These are phyloP conservation scores for Creontiades dilutus DNA, from an alignment of 2,888 invertebrate species.

Conservation along the genomic window DNA sequence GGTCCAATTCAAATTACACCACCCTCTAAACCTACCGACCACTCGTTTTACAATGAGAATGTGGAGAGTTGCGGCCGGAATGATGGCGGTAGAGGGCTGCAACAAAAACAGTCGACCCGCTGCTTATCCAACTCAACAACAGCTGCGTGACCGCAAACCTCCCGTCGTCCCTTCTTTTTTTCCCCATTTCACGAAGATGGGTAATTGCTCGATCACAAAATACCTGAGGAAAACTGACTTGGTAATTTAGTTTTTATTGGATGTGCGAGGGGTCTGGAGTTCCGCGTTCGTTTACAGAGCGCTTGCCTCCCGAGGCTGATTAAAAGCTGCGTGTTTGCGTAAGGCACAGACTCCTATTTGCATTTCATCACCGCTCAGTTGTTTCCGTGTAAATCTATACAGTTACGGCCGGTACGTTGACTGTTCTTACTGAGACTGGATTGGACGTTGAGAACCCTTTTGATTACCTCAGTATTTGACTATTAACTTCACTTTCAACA, in stretches of 20 bases:
- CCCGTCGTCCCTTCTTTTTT: neutral
- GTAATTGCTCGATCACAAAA: slow-evolving; percentile 22
- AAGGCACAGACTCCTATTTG: slow-evolving; percentile 6
- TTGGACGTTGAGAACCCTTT: too few relatives aligned
- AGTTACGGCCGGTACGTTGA: neutral
- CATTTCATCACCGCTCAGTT: neutral
- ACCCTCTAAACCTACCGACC: slow-evolving; percentile 37
- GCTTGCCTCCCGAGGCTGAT: neutral
- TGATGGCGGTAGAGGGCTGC: neutral
- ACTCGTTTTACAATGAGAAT: slow-evolving; percentile 27
- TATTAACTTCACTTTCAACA: too few relatives aligned
- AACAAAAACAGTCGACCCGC: neutral
- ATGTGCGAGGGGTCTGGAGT: neutral
- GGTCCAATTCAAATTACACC: slow-evolving; percentile 43
- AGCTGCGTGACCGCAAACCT: slow-evolving; percentile 2
- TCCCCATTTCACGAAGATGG: slow-evolving; percentile 10
- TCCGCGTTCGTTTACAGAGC: neutral
- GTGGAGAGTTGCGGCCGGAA: slow-evolving; percentile 9
- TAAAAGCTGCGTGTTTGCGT: slow-evolving; percentile 23
- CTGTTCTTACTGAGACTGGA: neutral
- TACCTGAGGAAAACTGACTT: slow-evolving; percentile 9
- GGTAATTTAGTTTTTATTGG: slow-evolving; percentile 39
- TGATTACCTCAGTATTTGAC: too few relatives aligned
- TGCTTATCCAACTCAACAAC: neutral
- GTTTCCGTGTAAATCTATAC: neutral